phyloP scores from a whole-genome alignment of 2,113 vertebrate genomes.

The Eubucco bourcierii region DNA sequence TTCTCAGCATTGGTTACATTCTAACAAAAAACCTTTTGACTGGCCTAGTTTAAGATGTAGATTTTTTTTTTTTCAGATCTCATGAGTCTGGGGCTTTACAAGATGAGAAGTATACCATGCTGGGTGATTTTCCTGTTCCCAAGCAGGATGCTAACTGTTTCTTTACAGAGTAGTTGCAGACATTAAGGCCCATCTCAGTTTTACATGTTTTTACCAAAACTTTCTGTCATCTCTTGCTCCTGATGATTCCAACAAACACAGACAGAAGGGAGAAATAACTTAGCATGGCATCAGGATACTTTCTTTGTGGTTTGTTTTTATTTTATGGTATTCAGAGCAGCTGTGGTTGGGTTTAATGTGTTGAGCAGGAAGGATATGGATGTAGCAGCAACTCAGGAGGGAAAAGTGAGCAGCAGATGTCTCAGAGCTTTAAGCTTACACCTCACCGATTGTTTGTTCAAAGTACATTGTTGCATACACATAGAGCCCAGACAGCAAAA shows the following conservation, averaged over 20 bases:
- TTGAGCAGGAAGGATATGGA: neutral
- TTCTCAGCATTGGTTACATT: neutral
- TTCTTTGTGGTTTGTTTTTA: neutral
- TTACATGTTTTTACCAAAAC: neutral
- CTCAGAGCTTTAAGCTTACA: neutral
- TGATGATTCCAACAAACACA: neutral
- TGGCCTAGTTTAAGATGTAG: neutral
- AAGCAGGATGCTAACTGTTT: neutral
- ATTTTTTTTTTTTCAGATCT: neutral
- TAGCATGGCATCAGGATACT: neutral
- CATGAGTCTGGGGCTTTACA: neutral
- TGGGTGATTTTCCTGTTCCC: neutral
- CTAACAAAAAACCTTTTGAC: neutral
- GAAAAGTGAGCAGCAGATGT: neutral
- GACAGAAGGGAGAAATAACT: neutral
- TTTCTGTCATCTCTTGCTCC: neutral
- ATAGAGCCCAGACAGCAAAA: neutral
- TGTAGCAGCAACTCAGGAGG: neutral
- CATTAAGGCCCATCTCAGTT: neutral
- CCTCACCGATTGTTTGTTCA: neutral
- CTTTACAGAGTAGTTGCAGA: neutral
- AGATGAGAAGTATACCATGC: neutral
- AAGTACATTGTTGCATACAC: rapidly evolving
- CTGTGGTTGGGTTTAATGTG: neutral
- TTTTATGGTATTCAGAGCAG: neutral